Evolutionary conservation across 2,113 vertebrate genomes (phyloP).

Genomic region (Halichoeres trimaculatus): DNA sequence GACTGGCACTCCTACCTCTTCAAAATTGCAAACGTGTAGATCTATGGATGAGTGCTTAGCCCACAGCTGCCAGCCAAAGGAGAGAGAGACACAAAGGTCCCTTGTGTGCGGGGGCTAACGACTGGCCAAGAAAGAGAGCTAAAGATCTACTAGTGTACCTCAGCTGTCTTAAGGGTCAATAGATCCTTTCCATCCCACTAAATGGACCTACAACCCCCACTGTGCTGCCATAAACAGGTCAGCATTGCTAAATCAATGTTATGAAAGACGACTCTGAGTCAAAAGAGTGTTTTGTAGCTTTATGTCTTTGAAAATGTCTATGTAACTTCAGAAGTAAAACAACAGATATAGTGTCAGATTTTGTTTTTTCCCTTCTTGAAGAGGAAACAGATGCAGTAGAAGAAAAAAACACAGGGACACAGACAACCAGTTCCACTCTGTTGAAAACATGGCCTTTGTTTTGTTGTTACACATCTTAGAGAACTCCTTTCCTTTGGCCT

Average conservation of each 20-base stretch:
- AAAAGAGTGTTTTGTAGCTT: conserved; percentile 19
- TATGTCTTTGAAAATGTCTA: conserved; percentile 24
- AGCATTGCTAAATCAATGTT: conserved; percentile 54
- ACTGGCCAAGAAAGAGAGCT: conserved; percentile 71
- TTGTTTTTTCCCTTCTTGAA: conserved; percentile 40
- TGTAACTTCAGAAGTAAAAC: conserved; percentile 2
- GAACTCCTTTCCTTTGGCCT: conserved; percentile 43
- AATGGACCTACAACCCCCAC: conserved; percentile 45
- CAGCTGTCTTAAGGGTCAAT: conserved; percentile 79
- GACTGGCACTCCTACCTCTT: conserved; percentile 58
- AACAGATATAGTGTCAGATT: conserved; percentile 18
- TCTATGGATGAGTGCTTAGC: conserved; percentile 72
- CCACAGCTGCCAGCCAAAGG: conserved; percentile 79
- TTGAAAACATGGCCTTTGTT: conserved; percentile 57
- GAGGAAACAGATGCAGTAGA: conserved; percentile 8
- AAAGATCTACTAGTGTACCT: conserved; percentile 77
- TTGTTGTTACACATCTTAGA: conserved; percentile 67
- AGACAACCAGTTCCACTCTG: conserved; percentile 3
- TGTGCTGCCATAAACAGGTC: conserved; percentile 44
- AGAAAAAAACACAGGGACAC: conserved; percentile 9
- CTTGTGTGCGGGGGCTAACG: conserved; percentile 71
- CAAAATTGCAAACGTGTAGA: conserved; percentile 71
- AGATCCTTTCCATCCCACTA: conserved; percentile 61
- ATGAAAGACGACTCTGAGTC: conserved; percentile 36
- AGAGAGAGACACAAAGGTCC: conserved; percentile 75